Percentiles rank a stretch among this genome's conserved stretches.
These are phyloP conservation scores for Cebus imitator DNA, from an alignment of 2,113 vertebrate species.

Conservation along the genomic window DNA sequence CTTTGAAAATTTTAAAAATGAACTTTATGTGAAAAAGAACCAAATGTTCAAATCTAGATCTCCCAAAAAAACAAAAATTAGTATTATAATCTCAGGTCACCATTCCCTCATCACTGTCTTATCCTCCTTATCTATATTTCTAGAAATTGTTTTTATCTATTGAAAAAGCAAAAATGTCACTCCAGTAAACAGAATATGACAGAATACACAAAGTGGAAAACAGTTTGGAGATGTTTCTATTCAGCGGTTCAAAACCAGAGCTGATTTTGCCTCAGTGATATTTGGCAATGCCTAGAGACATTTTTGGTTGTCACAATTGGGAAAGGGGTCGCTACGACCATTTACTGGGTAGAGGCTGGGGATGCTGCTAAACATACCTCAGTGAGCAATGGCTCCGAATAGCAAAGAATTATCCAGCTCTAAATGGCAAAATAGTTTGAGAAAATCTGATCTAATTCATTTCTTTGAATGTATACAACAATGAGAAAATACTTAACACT, in stretches of 20 bases:
- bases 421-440: background rate
- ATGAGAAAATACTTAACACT: background rate
- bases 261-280: background rate
- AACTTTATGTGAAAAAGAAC: background rate
- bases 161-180: background rate
- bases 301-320: background rate
- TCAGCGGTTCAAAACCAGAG: background rate
- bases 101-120: background rate
- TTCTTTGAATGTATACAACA: background rate
- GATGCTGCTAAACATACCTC: background rate
- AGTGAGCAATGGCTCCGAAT: background rate
- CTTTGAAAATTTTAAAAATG: background rate
- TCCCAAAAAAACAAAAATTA: background rate
- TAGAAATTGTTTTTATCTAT: background rate
- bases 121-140: background rate
- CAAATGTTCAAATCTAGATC: background rate
- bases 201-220: background rate
- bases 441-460: background rate
- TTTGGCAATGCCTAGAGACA: background rate
- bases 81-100: background rate
- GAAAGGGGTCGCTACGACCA: background rate
- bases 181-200: background rate
- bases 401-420: background rate
- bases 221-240: background rate
- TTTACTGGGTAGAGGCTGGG: background rate